Percentiles rank a stretch among this genome's conserved stretches.
These are phyloP conservation scores for Mactromeris polynyma DNA, from an alignment of 2,888 invertebrate species.

Conservation along the genomic window DNA sequence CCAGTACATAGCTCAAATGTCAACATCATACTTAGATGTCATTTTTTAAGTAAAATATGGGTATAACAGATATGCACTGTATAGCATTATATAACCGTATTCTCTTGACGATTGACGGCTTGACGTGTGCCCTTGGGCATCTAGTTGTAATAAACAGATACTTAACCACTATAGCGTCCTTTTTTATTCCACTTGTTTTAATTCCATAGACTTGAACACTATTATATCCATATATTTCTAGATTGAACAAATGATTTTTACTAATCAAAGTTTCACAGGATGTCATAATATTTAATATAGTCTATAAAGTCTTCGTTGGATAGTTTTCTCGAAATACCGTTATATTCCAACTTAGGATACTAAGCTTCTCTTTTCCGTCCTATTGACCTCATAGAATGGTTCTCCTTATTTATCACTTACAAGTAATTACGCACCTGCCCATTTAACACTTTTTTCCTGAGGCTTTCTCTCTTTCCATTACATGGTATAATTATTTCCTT, in stretches of 20 bases:
- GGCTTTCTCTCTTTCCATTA: background rate
- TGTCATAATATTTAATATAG: background rate
- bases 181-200: slow-evolving; percentile 10
- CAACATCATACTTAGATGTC: no score
- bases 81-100: no score
- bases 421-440: slow-evolving; percentile 16
- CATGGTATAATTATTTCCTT: background rate
- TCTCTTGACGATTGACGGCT: no score
- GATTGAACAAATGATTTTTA: slow-evolving; percentile 2
- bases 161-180: slow-evolving; percentile 35
- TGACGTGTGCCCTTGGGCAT: no score
- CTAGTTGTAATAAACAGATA: slow-evolving; percentile 40
- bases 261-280: slow-evolving; percentile 36
- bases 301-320: background rate
- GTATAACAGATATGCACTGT: no score
- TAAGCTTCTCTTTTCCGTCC: slow-evolving; percentile 7
- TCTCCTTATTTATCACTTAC: background rate
- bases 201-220: slow-evolving; percentile 38
- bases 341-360: background rate
- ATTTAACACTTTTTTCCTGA: no score
- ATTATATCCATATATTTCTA: slow-evolving; percentile 32
- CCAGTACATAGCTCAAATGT: no score
- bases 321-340: background rate
- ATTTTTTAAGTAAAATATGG: no score
- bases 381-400: slow-evolving; percentile 26